Percentiles rank a stretch among this genome's conserved stretches.
Conservation (phyloP, 1,140 invertebrate genomes). For the Eciton burchellii region DNA sequence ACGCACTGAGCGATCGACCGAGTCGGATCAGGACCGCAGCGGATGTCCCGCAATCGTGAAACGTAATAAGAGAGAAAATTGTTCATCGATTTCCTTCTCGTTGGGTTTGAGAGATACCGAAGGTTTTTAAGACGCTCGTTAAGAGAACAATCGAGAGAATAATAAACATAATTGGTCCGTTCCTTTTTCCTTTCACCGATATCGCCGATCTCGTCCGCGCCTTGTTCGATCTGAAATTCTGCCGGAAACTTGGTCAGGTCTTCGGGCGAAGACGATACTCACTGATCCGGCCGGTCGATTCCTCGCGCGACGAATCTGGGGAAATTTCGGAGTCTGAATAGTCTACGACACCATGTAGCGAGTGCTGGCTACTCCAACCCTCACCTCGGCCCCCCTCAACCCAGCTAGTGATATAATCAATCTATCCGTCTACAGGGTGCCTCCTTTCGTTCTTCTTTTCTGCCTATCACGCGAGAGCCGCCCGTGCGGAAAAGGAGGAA, state of each 20-base stretch:
- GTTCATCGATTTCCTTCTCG: too few relatives aligned
- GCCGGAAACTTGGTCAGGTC: too few relatives aligned
- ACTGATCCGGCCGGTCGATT: constrained; percentile 7
- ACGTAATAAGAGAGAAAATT: too few relatives aligned
- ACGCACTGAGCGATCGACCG: neutral
- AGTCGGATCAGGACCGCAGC: neutral
- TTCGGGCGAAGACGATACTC: neutral
- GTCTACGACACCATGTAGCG: constrained; percentile 79
- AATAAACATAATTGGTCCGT: too few relatives aligned
- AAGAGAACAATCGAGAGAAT: too few relatives aligned
- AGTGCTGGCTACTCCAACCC: constrained; percentile 83
- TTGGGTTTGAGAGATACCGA: too few relatives aligned
- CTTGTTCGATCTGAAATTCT: too few relatives aligned
- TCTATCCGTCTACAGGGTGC: constrained; percentile 69
- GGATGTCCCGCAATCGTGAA: too few relatives aligned
- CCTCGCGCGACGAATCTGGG: constrained; percentile 61
- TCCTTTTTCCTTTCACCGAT: too few relatives aligned
- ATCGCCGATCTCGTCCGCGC: too few relatives aligned
- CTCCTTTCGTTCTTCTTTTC: neutral
- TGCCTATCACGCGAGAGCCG: constrained; percentile 25
- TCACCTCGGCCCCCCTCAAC: constrained; percentile 83
- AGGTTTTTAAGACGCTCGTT: too few relatives aligned
- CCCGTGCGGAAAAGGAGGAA: constrained; percentile 44
- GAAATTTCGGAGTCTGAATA: constrained; percentile 75
- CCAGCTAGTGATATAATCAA: constrained; percentile 79